Evolutionary conservation across 30 jellyfish, hydroid and myxozoan genomes (phyloP).

Genomic region (Aurelia coerulea): DNA sequence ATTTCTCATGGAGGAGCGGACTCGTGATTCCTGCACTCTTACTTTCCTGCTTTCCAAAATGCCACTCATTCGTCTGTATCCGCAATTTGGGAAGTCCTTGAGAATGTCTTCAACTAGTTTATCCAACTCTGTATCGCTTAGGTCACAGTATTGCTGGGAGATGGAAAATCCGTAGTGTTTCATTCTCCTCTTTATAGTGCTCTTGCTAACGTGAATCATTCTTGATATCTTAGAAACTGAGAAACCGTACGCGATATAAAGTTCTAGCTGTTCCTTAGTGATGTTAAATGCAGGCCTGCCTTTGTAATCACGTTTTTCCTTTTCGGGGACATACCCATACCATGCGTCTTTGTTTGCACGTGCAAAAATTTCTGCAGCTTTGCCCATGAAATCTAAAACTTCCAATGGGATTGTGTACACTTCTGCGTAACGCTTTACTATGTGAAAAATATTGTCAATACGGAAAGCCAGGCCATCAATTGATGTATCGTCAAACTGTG

Average conservation of each 20-base stretch:
- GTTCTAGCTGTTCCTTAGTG: constrained; percentile 1
- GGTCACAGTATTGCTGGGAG: too few species aligned
- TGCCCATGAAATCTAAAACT: background rate
- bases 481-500: background rate
- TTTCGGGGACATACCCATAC: background rate
- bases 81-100: too few species aligned
- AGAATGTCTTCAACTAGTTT: too few species aligned
- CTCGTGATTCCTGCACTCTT: too few species aligned
- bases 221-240: too few species aligned
- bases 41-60: too few species aligned
- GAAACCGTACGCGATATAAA: background rate
- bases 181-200: too few species aligned
- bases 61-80: too few species aligned
- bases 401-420: background rate
- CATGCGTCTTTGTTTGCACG: background rate
- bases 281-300: constrained; percentile 4
- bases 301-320: background rate
- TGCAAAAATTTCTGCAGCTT: background rate
- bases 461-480: background rate
- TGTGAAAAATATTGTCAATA: background rate
- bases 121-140: too few species aligned
- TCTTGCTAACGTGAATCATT: too few species aligned
- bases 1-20: too few species aligned
- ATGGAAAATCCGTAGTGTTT: too few species aligned
- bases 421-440: background rate